Evolutionary conservation across 30 jellyfish, hydroid and myxozoan genomes (phyloP).

Genomic region (Aurelia aurita complex sp. Pacific): DNA sequence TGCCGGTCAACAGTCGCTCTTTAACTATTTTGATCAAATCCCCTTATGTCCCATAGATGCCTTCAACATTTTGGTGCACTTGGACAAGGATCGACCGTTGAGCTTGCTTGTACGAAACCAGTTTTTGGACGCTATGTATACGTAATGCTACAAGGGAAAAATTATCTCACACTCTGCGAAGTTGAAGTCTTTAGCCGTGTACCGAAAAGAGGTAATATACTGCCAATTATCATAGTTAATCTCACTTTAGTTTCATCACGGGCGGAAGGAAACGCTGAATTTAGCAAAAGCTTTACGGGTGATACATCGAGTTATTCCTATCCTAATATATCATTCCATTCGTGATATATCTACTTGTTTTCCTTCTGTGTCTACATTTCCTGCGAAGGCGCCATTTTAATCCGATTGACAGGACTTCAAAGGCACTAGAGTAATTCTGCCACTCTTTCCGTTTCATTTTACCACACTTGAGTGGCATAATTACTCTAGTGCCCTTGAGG

Average conservation of each 20-base stretch:
- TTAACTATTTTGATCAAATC: not conserved
- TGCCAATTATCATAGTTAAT: not conserved
- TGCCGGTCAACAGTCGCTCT: not conserved
- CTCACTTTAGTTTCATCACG: not conserved
- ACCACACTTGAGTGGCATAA: no score
- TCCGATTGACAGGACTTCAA: no score
- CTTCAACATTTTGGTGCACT: not conserved
- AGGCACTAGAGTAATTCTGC: no score
- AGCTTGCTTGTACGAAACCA: not conserved
- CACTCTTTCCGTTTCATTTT: no score
- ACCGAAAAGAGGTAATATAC: not conserved
- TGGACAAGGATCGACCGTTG: not conserved
- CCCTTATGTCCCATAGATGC: not conserved
- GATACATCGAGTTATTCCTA: no score
- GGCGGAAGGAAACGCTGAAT: no score
- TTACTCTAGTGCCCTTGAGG: no score
- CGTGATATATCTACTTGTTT: no score
- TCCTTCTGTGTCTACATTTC: no score
- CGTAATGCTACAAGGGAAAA: not conserved
- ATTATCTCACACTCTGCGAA: conserved; percentile 2
- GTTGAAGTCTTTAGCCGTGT: conserved; percentile 1
- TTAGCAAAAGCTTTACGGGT: no score
- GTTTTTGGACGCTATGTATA: conserved; percentile 4
- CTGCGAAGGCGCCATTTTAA: no score
- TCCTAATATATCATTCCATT: no score